Evolutionary conservation across 2,113 vertebrate species (phyloP).

Genomic region (Myiozetetes cayanensis): DNA sequence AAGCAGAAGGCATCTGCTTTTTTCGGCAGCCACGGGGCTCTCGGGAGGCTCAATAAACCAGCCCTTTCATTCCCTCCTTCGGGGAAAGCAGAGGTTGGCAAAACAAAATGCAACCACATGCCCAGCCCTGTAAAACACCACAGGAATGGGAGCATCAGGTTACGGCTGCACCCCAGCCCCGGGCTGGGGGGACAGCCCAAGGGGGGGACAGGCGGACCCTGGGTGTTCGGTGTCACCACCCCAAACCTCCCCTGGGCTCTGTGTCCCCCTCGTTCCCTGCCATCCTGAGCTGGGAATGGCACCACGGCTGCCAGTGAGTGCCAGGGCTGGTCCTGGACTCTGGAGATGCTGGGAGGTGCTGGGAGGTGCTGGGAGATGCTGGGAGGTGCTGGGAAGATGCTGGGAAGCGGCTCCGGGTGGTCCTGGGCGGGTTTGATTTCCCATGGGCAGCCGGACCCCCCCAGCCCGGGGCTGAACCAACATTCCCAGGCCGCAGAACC

Average conservation of each 20-base stretch:
- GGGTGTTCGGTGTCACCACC: fast-evolving
- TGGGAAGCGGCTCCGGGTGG: not conserved
- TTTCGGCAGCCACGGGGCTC: constrained; percentile 20
- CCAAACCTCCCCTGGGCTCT: not conserved
- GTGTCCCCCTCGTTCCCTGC: fast-evolving
- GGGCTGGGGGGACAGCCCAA: not conserved
- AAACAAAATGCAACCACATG: constrained; percentile 46
- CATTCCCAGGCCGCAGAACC: not conserved
- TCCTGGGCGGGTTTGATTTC: not conserved
- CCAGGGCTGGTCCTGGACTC: not conserved
- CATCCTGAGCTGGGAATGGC: not conserved
- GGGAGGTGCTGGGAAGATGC: no score
- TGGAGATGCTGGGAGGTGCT: no score
- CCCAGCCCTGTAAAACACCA: not conserved
- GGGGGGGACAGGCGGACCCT: not conserved
- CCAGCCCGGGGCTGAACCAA: not conserved
- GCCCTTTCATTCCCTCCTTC: constrained; percentile 4
- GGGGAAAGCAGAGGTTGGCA: constrained; percentile 28
- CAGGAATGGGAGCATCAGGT: not conserved
- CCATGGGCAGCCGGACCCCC: not conserved
- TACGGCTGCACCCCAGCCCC: not conserved
- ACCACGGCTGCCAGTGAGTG: not conserved
- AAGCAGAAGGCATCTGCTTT: constrained; percentile 63
- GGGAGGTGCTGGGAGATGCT: no score
- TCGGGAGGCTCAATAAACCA: constrained; percentile 22